A percentile compares a stretch with the other conserved stretches of the same genome.
Evolutionary conservation across 2,888 invertebrate genomes (phyloP).

Genomic region (Cremastinae sp.): DNA sequence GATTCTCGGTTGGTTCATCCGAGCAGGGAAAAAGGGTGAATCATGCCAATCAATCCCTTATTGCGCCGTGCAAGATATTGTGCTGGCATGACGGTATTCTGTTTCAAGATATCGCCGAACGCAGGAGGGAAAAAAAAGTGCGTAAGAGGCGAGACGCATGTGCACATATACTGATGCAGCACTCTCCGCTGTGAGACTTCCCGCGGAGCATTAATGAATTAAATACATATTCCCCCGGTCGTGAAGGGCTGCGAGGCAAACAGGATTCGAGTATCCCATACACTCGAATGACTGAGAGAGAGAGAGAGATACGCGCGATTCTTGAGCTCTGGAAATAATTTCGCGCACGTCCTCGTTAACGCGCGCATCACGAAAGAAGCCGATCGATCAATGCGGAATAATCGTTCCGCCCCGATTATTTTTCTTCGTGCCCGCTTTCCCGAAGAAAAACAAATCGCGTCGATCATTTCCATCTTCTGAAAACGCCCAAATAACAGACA

Average conservation of each 20-base stretch:
- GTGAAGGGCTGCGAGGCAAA: constrained; percentile 11
- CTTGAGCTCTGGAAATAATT: constrained; percentile 22
- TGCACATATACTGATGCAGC: constrained; percentile 36
- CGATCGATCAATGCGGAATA: constrained; percentile 51
- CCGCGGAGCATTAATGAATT: constrained; percentile 69
- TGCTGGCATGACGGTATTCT: constrained; percentile 31
- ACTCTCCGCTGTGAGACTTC: constrained; percentile 50
- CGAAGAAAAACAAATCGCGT: constrained; percentile 50
- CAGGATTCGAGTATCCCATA: constrained; percentile 15
- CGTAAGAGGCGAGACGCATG: constrained; percentile 37
- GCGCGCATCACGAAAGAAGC: constrained; percentile 22
- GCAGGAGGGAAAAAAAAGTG: constrained; percentile 38
- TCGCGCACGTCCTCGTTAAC: constrained; percentile 33
- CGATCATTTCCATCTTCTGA: constrained; percentile 23
- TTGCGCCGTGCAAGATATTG: constrained; percentile 53
- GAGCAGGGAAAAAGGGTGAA: constrained; percentile 63
- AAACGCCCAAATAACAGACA: constrained; percentile 40
- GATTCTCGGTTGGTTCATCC: constrained; percentile 63
- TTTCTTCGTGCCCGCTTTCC: constrained; percentile 16
- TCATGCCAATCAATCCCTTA: constrained; percentile 69
- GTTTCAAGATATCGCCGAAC: constrained; percentile 29
- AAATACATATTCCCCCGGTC: constrained; percentile 63
- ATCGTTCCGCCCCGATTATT: constrained; percentile 36
- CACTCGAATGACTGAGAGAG: too few relatives aligned
- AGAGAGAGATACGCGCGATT: constrained; percentile 15